These are phyloP conservation scores for Cathartes aura DNA, from an alignment of 2,113 vertebrate species.

Conservation along the genomic window DNA sequence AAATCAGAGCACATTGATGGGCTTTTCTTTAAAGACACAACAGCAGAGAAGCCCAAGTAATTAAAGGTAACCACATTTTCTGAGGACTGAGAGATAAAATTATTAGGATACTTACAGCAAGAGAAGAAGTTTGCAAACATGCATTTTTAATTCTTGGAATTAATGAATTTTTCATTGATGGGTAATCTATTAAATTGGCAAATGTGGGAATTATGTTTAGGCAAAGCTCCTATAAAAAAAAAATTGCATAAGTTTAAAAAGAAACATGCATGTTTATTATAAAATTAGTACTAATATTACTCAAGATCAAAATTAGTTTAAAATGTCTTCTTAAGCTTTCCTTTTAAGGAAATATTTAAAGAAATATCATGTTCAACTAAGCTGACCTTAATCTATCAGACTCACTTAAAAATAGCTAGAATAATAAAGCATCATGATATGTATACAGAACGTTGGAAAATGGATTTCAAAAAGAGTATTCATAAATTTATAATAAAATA, in stretches of 20 bases:
- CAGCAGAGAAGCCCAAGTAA: neutral
- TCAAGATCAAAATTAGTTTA: neutral
- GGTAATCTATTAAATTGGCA: constrained; percentile 98
- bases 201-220: constrained; percentile 98
- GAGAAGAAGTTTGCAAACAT: constrained; percentile 96
- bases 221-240: constrained; percentile 90
- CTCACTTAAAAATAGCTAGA: neutral
- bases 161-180: constrained; percentile 98
- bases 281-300: neutral
- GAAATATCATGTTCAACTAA: neutral
- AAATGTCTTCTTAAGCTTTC: neutral
- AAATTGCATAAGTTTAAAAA: neutral
- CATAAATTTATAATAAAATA: neutral
- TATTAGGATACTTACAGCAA: constrained; percentile 87
- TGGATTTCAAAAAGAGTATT: neutral
- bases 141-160: constrained; percentile 96
- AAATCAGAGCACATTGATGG: neutral
- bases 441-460: neutral
- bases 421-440: neutral
- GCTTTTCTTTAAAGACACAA: neutral
- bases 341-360: neutral
- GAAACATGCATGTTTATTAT: neutral
- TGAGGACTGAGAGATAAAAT: neutral
- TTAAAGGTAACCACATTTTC: neutral
- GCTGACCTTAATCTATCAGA: neutral